Evolutionary conservation across 1,140 invertebrate genomes (phyloP).

Genomic region (Bathynomus jamesi): DNA sequence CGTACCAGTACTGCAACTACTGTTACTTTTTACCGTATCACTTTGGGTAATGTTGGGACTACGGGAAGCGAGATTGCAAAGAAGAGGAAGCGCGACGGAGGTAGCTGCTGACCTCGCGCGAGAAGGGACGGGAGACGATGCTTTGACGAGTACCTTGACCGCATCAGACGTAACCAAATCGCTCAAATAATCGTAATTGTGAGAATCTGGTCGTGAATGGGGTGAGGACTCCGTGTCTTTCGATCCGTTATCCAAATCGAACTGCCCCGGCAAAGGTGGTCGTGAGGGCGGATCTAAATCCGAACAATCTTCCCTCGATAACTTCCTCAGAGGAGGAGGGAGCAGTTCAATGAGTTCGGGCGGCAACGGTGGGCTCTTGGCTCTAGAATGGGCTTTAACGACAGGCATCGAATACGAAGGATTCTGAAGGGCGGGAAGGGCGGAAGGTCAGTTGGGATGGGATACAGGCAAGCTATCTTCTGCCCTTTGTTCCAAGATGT

Average conservation of each 20-base stretch:
- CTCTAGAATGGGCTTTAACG: too few species aligned
- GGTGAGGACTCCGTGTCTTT: too few species aligned
- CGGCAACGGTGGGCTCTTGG: slow-evolving; percentile 26
- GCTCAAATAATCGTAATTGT: slow-evolving; percentile 24
- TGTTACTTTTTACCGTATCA: too few species aligned
- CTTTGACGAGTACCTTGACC: slow-evolving; percentile 1
- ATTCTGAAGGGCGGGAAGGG: too few species aligned
- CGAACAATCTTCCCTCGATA: slow-evolving; percentile 1
- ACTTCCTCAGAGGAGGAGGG: slow-evolving; percentile 29
- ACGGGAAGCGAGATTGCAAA: too few species aligned
- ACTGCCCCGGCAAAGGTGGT: slow-evolving; percentile 13
- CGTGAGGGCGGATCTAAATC: slow-evolving; percentile 8
- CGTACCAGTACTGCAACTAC: not conserved
- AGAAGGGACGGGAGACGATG: slow-evolving; percentile 4
- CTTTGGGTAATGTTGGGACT: too few species aligned
- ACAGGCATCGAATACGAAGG: too few species aligned
- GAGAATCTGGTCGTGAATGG: too few species aligned
- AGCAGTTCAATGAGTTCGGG: slow-evolving; percentile 31
- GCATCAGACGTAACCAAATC: slow-evolving; percentile 17
- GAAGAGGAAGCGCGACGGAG: not conserved
- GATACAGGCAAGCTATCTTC: too few species aligned
- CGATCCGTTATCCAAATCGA: slow-evolving; percentile 17
- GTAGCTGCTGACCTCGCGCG: slow-evolving; percentile 2
- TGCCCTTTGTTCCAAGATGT: too few species aligned
- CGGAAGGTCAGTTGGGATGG: too few species aligned